Percentiles rank a stretch among this genome's conserved stretches.
Evolutionary conservation across 1,140 invertebrate genomes (phyloP).

Genomic region (Cataglyphis hispanica): DNA sequence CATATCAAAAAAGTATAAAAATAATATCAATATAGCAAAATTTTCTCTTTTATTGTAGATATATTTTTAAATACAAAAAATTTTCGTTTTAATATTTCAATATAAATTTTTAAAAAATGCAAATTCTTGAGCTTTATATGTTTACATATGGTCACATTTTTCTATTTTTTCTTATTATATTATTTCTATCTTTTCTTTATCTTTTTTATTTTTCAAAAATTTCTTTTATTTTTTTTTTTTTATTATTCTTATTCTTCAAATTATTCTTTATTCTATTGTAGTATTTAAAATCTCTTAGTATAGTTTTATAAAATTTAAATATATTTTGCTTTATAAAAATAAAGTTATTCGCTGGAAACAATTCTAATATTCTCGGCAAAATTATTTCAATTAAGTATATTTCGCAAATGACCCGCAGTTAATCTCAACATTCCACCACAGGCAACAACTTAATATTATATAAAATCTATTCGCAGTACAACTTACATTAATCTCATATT

Average conservation of each 20-base stretch:
- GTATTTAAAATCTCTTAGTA: neutral
- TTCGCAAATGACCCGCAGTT: neutral
- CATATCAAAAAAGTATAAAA: neutral
- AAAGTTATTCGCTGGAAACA: neutral
- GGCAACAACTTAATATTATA: neutral
- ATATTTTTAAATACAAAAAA: neutral
- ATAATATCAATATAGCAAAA: slow-evolving; percentile 2
- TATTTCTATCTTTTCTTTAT: neutral
- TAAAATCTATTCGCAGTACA: neutral
- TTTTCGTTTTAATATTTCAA: slow-evolving; percentile 8
- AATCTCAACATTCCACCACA: slow-evolving; percentile 9
- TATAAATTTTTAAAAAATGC: neutral
- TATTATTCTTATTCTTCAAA: neutral
- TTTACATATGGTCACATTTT: too few species aligned
- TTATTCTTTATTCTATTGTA: neutral
- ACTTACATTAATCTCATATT: neutral
- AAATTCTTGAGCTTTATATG: neutral
- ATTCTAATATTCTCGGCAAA: neutral
- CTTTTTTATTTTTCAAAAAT: neutral
- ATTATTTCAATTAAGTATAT: slow-evolving; percentile 25
- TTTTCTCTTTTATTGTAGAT: neutral
- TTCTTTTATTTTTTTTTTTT: neutral
- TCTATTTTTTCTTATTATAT: neutral
- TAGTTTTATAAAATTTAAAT: neutral
- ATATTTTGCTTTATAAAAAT: neutral